Evolutionary conservation across 92 coral and sea anemone species (phyloP).

Genomic region (Anthopleura xanthogrammica): DNA sequence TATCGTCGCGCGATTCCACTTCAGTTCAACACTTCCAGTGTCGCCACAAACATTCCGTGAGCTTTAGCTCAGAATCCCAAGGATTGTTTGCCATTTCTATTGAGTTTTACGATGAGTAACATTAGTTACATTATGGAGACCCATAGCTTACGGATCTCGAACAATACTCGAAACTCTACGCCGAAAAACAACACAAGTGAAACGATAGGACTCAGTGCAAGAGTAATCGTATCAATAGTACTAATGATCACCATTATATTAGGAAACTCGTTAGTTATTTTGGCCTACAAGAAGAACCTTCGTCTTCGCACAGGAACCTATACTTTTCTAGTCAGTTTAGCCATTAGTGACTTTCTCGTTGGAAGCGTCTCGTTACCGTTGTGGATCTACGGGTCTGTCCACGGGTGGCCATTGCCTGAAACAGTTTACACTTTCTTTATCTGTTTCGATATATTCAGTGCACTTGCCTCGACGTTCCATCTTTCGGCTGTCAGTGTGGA

Average conservation of each 20-base stretch:
- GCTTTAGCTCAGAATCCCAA: not conserved
- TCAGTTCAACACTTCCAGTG: not conserved
- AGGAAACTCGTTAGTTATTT: slow-evolving; percentile 68
- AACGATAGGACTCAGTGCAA: slow-evolving; percentile 8
- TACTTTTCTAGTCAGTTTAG: slow-evolving; percentile 70
- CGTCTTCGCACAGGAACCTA: slow-evolving; percentile 76
- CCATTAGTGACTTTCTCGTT: slow-evolving; percentile 70
- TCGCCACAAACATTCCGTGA: not conserved
- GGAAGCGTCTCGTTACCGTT: slow-evolving; percentile 74
- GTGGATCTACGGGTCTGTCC: slow-evolving; percentile 63
- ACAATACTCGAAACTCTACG: not conserved
- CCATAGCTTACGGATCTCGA: not conserved
- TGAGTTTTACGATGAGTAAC: not conserved
- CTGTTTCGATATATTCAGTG: slow-evolving; percentile 84
- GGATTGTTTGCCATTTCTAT: not conserved
- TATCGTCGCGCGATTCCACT: not conserved
- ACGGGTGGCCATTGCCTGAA: slow-evolving; percentile 45
- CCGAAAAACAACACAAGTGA: not conserved
- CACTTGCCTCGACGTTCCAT: slow-evolving; percentile 88
- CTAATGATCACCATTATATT: slow-evolving; percentile 43
- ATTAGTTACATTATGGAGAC: not conserved
- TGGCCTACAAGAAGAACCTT: slow-evolving; percentile 61
- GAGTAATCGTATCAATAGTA: slow-evolving; percentile 44
- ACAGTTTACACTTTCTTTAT: slow-evolving; percentile 40
- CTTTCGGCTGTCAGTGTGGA: slow-evolving; percentile 83